Conservation (phyloP, 2,113 vertebrate genomes). For the Poecilia latipinna region DNA sequence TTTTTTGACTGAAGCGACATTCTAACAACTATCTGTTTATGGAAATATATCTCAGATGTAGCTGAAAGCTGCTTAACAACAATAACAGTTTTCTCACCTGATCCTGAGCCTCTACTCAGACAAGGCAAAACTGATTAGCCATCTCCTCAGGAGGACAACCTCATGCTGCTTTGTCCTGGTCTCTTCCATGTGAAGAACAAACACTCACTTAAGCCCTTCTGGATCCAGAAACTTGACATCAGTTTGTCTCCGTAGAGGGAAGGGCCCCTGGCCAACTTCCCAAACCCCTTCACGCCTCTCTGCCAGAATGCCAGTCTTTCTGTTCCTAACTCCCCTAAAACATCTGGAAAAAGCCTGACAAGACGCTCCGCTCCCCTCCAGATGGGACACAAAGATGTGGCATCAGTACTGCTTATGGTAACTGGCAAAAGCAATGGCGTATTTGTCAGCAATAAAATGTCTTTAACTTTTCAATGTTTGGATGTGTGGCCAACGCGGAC, state of each 20-base stretch:
- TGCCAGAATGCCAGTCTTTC: slow-evolving; percentile 4
- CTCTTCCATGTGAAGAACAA: slow-evolving; percentile 87
- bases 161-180: slow-evolving; percentile 86
- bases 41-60: not conserved
- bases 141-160: slow-evolving; percentile 75
- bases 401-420: not conserved
- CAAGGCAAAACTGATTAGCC: slow-evolving; percentile 85
- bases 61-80: not conserved
- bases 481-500: no score
- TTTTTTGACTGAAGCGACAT: no score
- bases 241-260: slow-evolving; percentile 85
- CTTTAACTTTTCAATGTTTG: no score
- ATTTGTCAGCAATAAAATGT: no score
- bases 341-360: slow-evolving; percentile 20
- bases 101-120: slow-evolving; percentile 74
- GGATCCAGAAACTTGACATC: slow-evolving; percentile 90
- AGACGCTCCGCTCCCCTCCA: not conserved
- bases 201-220: slow-evolving; percentile 91
- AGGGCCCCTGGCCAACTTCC: slow-evolving; percentile 73
- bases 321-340: not conserved
- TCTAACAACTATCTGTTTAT: not conserved
- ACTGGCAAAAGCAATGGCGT: no score
- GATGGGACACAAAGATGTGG: not conserved
- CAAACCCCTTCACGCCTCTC: slow-evolving; percentile 16
- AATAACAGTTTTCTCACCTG: not conserved